These are phyloP conservation scores for Amblyopsis hoosieri DNA, from an alignment of 2,797 vertebrate species.

Conservation along the genomic window DNA sequence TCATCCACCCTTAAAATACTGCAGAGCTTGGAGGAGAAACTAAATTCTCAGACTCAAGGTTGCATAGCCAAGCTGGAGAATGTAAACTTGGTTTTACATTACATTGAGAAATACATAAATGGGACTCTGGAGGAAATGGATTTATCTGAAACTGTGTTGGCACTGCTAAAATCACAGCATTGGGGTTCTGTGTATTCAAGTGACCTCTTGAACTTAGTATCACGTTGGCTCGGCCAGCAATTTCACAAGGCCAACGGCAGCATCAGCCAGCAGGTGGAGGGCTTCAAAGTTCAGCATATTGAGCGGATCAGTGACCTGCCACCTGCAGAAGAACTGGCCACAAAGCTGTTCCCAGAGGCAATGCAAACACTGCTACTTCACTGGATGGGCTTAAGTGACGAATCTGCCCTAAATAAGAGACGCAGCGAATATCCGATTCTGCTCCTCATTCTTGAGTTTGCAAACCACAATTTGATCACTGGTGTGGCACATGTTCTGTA, in stretches of 20 bases:
- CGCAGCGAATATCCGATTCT: conserved; percentile 84
- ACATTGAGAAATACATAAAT: conserved; percentile 50
- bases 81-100: conserved; percentile 64
- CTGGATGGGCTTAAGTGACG: conserved; percentile 84
- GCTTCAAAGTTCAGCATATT: conserved; percentile 82
- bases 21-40: conserved; percentile 50
- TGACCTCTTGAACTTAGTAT: conserved; percentile 68
- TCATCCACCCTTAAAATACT: conserved; percentile 55
- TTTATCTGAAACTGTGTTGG: conserved; percentile 56
- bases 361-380: conserved; percentile 81
- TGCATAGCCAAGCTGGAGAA: conserved; percentile 52
- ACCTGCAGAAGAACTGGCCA: conserved; percentile 78
- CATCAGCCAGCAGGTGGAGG: conserved; percentile 82
- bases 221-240: conserved; percentile 79
- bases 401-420: conserved; percentile 73
- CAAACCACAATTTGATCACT: conserved; percentile 86
- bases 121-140: conserved; percentile 61
- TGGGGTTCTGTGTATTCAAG: conserved; percentile 72
- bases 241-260: conserved; percentile 78
- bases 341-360: conserved; percentile 82
- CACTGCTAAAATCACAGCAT: conserved; percentile 65
- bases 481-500: conserved; percentile 86
- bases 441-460: conserved; percentile 85
- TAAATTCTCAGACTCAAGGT: conserved; percentile 31
- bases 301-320: conserved; percentile 83